phyloP scores from a whole-genome alignment of 2,797 vertebrate genomes.

The Typhlichthys subterraneus region DNA sequence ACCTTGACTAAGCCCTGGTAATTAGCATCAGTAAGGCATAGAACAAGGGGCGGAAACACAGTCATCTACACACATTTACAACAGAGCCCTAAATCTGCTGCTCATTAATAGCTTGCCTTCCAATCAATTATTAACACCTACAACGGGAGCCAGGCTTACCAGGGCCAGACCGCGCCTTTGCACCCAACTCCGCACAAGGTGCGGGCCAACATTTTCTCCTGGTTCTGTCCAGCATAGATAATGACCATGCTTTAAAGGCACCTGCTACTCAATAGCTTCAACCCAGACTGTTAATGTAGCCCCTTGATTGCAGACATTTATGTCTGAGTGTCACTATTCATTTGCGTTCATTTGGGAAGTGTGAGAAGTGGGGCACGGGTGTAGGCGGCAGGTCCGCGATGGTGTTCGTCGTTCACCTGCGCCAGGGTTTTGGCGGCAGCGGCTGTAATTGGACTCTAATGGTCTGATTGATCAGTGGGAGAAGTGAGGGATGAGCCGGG shows the following conservation, averaged over 20 bases:
- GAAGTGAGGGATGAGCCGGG: slow-evolving; percentile 73
- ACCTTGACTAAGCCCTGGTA: slow-evolving; percentile 75
- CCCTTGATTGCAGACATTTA: slow-evolving; percentile 80
- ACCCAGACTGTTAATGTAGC: slow-evolving; percentile 80
- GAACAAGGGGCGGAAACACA: slow-evolving; percentile 73
- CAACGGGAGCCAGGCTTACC: slow-evolving; percentile 68
- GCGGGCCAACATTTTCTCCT: slow-evolving; percentile 59
- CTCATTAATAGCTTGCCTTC: slow-evolving; percentile 81
- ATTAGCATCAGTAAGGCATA: slow-evolving; percentile 77
- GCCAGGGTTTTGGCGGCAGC: slow-evolving; percentile 43
- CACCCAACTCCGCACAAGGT: slow-evolving; percentile 65
- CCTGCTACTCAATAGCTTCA: slow-evolving; percentile 86
- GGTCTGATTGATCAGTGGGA: slow-evolving; percentile 83
- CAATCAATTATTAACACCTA: slow-evolving; percentile 86
- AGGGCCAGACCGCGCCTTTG: slow-evolving; percentile 56
- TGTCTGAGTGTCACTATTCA: slow-evolving; percentile 86
- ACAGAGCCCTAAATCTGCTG: slow-evolving; percentile 73
- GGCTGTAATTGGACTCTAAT: slow-evolving; percentile 85
- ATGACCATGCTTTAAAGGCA: slow-evolving; percentile 82
- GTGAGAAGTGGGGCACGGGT: slow-evolving; percentile 56
- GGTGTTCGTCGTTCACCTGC: slow-evolving; percentile 81
- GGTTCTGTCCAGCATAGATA: slow-evolving; percentile 75
- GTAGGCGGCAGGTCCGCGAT: slow-evolving; percentile 55
- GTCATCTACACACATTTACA: slow-evolving; percentile 78
- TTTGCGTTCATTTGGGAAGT: slow-evolving; percentile 82